phyloP scores from a whole-genome alignment of 2,888 invertebrate genomes.

The Neoitamus cyanurus region DNA sequence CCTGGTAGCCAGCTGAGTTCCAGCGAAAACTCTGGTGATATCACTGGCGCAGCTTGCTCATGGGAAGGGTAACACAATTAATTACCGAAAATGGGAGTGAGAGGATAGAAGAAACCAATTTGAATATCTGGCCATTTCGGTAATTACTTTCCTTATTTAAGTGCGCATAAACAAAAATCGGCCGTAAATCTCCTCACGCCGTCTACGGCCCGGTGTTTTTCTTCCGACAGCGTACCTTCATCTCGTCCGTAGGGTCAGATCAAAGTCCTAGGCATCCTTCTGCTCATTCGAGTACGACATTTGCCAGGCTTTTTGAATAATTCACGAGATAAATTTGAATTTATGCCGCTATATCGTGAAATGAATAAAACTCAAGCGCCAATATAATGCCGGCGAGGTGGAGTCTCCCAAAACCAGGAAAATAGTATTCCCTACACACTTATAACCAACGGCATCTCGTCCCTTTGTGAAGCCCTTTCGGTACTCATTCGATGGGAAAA shows the following conservation, averaged over 20 bases:
- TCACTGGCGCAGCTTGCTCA: neutral
- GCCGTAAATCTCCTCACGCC: neutral
- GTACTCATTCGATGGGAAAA: slow-evolving; percentile 14
- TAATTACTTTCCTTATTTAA: slow-evolving; percentile 18
- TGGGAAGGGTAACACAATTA: neutral
- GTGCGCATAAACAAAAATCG: neutral
- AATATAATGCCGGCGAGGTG: slow-evolving; percentile 20
- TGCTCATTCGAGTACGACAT: slow-evolving; percentile 40
- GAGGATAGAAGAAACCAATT: neutral
- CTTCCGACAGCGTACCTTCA: neutral
- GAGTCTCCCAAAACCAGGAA: neutral
- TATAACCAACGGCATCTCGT: slow-evolving; percentile 1
- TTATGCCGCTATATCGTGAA: slow-evolving; percentile 49
- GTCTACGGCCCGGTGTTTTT: neutral
- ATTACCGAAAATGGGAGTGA: slow-evolving; percentile 5
- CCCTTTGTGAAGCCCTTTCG: slow-evolving; percentile 32
- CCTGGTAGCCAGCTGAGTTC: neutral
- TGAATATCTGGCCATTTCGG: neutral
- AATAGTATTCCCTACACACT: slow-evolving; percentile 11
- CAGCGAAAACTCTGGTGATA: neutral
- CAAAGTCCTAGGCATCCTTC: slow-evolving; percentile 7
- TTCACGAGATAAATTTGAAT: slow-evolving; percentile 50
- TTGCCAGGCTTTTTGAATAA: slow-evolving; percentile 47
- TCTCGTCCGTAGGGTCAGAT: neutral
- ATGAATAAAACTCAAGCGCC: slow-evolving; percentile 48